Conservation (phyloP, 2,888 invertebrate species). For the Tortrix viridana region DNA sequence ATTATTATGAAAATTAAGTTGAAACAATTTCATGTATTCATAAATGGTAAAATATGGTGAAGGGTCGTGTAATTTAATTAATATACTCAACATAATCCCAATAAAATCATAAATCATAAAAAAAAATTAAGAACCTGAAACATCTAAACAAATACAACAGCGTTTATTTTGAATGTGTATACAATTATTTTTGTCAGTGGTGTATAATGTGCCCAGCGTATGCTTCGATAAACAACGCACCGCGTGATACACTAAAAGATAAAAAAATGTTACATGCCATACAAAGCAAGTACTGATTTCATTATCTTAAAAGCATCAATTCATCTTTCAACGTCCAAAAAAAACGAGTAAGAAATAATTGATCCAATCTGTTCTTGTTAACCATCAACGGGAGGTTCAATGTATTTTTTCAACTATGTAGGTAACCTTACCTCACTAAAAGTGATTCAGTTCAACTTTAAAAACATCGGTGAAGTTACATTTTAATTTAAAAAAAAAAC, state of each 20-base stretch:
- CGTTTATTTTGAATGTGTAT: background rate
- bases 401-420: slow-evolving; percentile 11
- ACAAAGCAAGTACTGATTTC: slow-evolving; percentile 37
- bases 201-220: background rate
- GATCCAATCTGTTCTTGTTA: slow-evolving; percentile 32
- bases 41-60: no score
- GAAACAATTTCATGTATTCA: no score
- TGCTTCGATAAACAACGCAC: slow-evolving; percentile 3
- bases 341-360: slow-evolving; percentile 32
- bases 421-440: background rate
- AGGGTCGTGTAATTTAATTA: no score
- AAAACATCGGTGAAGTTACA: no score
- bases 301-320: slow-evolving; percentile 39
- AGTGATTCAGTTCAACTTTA: no score
- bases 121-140: background rate
- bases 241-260: slow-evolving; percentile 21
- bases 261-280: slow-evolving; percentile 31
- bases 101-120: no score
- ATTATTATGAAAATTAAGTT: no score
- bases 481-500: no score
- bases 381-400: slow-evolving; percentile 26
- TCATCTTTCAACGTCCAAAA: slow-evolving; percentile 33
- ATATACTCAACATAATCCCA: no score
- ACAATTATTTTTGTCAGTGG: background rate
- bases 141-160: no score